Evolutionary conservation across 2,888 invertebrate genomes (phyloP).

Genomic region (Drosophila hamatofila): DNA sequence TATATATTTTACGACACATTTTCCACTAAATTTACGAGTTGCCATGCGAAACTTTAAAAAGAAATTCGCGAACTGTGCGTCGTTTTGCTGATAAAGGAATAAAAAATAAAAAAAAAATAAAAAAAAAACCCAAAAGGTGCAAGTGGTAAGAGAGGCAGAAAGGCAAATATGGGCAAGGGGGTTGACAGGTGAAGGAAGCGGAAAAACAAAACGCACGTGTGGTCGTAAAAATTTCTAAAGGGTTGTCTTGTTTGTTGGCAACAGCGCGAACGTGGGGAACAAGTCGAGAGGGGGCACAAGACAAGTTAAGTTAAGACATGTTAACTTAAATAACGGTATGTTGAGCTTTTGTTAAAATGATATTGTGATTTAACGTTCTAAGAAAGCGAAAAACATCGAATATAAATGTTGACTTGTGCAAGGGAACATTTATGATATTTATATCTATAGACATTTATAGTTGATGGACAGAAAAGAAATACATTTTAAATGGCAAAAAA

Average conservation of each 20-base stretch:
- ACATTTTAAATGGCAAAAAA: neutral
- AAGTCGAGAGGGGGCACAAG: neutral
- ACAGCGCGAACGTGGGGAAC: neutral
- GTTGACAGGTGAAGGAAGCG: conserved; percentile 1
- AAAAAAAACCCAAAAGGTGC: neutral
- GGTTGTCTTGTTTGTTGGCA: conserved; percentile 44
- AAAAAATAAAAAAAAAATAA: neutral
- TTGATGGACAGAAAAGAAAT: neutral
- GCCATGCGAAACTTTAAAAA: conserved; percentile 61
- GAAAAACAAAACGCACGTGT: conserved; percentile 54
- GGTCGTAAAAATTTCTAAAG: conserved; percentile 61
- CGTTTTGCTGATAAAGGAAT: conserved; percentile 14
- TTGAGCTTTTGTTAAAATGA: conserved; percentile 15
- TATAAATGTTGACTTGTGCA: neutral
- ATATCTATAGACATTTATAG: too few species aligned
- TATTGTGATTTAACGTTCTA: conserved; percentile 7
- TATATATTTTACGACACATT: conserved; percentile 62
- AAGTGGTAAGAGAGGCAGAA: neutral
- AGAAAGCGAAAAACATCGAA: neutral
- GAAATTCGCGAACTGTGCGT: conserved; percentile 48
- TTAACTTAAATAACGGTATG: conserved; percentile 24
- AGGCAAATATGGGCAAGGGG: neutral
- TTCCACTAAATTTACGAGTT: conserved; percentile 64
- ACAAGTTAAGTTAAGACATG: conserved; percentile 25
- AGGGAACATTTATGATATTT: neutral